A percentile compares a stretch with the other conserved stretches of the same genome.
Conservation (phyloP, 2,888 invertebrate genomes). For the Rhorus exstirpatorius region DNA sequence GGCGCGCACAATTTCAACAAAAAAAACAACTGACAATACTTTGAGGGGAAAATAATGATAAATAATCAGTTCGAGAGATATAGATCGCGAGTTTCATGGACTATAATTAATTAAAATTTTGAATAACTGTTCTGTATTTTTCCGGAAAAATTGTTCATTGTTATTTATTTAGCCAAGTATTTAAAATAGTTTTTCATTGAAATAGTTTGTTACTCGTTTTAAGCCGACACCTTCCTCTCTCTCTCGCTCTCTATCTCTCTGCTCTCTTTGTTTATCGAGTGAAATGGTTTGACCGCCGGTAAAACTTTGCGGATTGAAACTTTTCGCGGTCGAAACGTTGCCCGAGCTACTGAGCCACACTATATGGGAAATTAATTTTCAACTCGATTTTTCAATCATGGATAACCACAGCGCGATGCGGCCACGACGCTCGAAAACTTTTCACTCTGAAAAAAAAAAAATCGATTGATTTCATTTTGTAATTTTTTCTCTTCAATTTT, state of each 20-base stretch:
- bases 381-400: background rate
- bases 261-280: background rate
- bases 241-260: too few species aligned
- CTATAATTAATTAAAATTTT: too few species aligned
- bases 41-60: too few species aligned
- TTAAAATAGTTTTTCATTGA: background rate
- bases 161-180: too few species aligned
- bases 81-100: too few species aligned
- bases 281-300: background rate
- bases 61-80: too few species aligned
- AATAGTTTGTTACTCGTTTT: background rate
- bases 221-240: background rate
- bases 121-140: background rate
- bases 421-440: background rate
- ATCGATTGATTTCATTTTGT: constrained; percentile 17
- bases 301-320: constrained; percentile 8
- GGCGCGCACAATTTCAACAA: too few species aligned
- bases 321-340: constrained; percentile 22
- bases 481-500: constrained; percentile 8
- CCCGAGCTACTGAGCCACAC: background rate
- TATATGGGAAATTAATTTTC: constrained; percentile 11
- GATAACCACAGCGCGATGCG: background rate
- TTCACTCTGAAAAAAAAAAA: background rate
- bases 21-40: too few species aligned
- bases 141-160: too few species aligned